Evolutionary conservation across 2,888 invertebrate genomes (phyloP).

Genomic region (Rhagium mordax): DNA sequence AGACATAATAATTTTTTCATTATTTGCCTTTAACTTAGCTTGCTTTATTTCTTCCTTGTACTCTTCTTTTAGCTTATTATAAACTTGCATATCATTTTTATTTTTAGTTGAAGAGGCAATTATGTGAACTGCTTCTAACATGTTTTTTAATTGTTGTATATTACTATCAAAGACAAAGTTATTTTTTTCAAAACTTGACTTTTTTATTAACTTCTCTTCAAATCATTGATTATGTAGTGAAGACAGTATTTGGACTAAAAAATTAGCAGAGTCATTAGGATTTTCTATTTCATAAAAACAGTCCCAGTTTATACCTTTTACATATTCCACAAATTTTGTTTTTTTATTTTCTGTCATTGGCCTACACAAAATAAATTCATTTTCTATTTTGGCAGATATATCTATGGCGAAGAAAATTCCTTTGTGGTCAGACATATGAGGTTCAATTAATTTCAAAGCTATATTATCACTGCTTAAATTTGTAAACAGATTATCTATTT

Average conservation of each 20-base stretch:
- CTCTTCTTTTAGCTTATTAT: background rate
- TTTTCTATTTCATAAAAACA: slow-evolving; percentile 18
- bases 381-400: background rate
- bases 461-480: background rate
- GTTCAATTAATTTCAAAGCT: background rate
- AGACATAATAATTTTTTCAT: background rate
- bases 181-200: no score
- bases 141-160: slow-evolving; percentile 20
- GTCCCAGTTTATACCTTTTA: slow-evolving; percentile 15
- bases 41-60: background rate
- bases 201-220: background rate
- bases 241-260: slow-evolving; percentile 5
- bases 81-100: background rate
- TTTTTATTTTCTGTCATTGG: slow-evolving; percentile 23
- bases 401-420: background rate
- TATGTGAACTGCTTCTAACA: slow-evolving; percentile 21
- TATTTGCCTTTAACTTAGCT: background rate
- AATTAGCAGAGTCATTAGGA: slow-evolving; percentile 21
- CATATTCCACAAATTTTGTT: slow-evolving; percentile 14
- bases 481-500: slow-evolving; percentile 26
- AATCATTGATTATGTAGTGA: background rate
- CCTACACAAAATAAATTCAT: slow-evolving; percentile 5
- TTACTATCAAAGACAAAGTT: background rate
- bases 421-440: slow-evolving; percentile 18
- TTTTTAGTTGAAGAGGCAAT: slow-evolving; percentile 25